phyloP scores from a whole-genome alignment of 2,113 vertebrate species.

The Notothenia rossii region DNA sequence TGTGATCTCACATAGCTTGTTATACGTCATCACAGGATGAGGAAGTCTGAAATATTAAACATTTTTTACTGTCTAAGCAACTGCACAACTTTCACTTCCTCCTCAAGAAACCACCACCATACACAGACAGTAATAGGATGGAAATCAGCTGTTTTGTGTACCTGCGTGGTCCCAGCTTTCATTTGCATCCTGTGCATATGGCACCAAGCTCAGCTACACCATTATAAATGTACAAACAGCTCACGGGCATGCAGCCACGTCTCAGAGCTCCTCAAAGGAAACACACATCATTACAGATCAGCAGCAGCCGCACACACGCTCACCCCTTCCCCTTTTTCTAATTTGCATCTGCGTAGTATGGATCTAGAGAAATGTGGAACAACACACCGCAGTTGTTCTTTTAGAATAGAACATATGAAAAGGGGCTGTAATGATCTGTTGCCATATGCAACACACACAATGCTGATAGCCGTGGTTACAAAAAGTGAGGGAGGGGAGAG shows the following conservation, averaged over 20 bases:
- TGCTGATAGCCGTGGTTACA: not conserved
- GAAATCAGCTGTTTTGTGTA: conserved; percentile 3
- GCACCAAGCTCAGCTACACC: not conserved
- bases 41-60: not conserved
- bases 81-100: conserved; percentile 57
- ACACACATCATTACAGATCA: not conserved
- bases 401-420: not conserved
- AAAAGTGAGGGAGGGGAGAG: not conserved
- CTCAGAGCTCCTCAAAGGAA: not conserved
- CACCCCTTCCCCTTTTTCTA: not conserved
- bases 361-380: conserved; percentile 9
- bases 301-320: not conserved
- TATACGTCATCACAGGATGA: not conserved
- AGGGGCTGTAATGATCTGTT: not conserved
- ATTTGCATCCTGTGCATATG: conserved; percentile 11
- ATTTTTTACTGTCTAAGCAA: conserved; percentile 15
- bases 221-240: conserved; percentile 12
- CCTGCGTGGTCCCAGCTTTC: not conserved
- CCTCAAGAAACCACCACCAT: not conserved
- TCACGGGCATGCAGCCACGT: conserved; percentile 1
- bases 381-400: not conserved
- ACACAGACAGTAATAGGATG: not conserved
- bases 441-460: conserved; percentile 19
- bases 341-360: not conserved
- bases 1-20: not conserved